phyloP scores from a whole-genome alignment of 2,797 vertebrate species.

The Acomys russatus region DNA sequence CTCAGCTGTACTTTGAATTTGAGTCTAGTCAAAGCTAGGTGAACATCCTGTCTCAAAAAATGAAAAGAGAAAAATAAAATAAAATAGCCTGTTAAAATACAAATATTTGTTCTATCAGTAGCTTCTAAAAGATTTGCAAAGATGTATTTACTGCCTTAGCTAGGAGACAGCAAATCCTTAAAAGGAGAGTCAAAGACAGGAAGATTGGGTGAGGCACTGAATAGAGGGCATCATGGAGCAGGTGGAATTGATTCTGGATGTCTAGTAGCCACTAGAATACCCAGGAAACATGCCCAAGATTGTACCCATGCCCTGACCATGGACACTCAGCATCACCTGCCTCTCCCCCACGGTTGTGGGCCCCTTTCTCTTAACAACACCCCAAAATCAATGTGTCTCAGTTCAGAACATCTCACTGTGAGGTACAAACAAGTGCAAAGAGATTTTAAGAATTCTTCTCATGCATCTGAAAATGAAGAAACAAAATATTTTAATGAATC shows the following conservation, averaged over 20 bases:
- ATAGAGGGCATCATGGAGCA: background rate
- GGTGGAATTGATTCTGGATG: background rate
- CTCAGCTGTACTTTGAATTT: background rate
- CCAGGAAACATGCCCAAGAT: background rate
- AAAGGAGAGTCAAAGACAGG: background rate
- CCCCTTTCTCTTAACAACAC: background rate
- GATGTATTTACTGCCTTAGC: conserved; percentile 1
- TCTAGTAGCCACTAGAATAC: background rate
- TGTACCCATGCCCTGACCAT: background rate
- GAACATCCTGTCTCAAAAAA: background rate
- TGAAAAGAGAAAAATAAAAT: background rate
- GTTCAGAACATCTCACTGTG: background rate
- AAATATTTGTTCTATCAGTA: conserved; percentile 61
- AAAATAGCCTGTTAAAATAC: conserved; percentile 49
- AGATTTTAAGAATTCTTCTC: conserved; percentile 22
- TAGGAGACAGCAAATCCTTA: background rate
- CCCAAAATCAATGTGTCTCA: background rate
- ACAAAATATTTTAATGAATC: conserved; percentile 11
- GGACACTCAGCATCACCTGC: background rate
- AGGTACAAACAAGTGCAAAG: background rate
- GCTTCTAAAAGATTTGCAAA: background rate
- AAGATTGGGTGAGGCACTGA: background rate
- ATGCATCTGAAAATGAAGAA: conserved; percentile 31
- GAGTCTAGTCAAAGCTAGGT: background rate
- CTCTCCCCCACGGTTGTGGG: background rate